These are phyloP conservation scores for Trematomus loennbergii DNA, from an alignment of 2,113 vertebrate genomes.

Conservation along the genomic window DNA sequence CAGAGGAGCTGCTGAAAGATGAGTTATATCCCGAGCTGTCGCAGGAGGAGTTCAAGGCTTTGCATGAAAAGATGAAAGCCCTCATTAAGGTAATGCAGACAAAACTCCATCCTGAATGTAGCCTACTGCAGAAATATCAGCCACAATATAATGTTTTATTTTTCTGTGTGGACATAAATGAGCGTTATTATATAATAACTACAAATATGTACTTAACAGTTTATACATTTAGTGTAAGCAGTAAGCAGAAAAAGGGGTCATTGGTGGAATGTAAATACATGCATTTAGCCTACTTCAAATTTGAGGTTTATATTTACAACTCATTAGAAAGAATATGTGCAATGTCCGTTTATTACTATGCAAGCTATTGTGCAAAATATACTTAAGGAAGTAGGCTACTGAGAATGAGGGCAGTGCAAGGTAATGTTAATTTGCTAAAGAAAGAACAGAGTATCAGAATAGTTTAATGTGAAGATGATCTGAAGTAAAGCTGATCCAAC, in stretches of 20 bases:
- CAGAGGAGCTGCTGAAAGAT: constrained; percentile 87
- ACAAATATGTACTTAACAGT: neutral
- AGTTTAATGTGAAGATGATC: too few species aligned
- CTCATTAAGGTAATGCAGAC: constrained; percentile 84
- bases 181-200: too few species aligned
- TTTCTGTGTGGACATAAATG: too few species aligned
- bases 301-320: neutral
- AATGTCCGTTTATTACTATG: neutral
- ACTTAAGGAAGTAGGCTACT: neutral
- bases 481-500: too few species aligned
- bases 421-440: too few species aligned
- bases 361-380: neutral
- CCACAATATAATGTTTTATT: neutral
- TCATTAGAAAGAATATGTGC: neutral
- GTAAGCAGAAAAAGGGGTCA: too few species aligned
- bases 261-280: neutral
- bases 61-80: constrained; percentile 89
- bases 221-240: neutral
- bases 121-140: neutral
- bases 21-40: constrained; percentile 88
- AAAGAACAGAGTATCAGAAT: too few species aligned
- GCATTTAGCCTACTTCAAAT: neutral
- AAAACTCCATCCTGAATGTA: neutral
- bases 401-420: too few species aligned
- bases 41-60: constrained; percentile 85